Evolutionary conservation across 92 coral and sea anemone species (phyloP).

Genomic region (Pocillopora grandis): DNA sequence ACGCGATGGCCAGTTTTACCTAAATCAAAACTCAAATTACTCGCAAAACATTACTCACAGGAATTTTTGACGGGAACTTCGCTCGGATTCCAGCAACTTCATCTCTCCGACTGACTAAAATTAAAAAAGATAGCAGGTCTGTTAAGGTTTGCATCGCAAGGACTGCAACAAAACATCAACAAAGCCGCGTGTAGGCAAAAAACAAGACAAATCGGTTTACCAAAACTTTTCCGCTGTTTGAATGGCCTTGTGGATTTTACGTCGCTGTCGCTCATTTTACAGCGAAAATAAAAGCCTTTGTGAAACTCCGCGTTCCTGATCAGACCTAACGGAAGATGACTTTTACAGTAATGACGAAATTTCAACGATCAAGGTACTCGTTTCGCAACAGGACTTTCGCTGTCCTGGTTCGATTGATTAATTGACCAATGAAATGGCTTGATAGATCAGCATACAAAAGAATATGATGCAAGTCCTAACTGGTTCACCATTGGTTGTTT

Average conservation of each 20-base stretch:
- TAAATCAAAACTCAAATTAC: background rate
- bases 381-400: conserved; percentile 16
- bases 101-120: conserved; percentile 86
- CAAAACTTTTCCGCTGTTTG: conserved; percentile 92
- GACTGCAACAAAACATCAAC: conserved; percentile 6
- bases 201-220: conserved; percentile 55
- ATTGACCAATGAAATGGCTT: conserved; percentile 19
- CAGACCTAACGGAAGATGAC: background rate
- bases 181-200: background rate
- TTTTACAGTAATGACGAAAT: background rate
- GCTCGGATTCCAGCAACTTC: conserved; percentile 99
- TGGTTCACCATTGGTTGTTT: too few species aligned
- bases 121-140: conserved; percentile 1
- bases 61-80: conserved; percentile 96
- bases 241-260: conserved; percentile 81
- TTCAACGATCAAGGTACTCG: background rate
- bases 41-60: conserved; percentile 66
- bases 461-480: background rate
- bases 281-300: background rate
- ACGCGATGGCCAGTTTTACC: background rate
- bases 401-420: background rate
- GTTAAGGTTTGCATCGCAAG: background rate
- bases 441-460: background rate
- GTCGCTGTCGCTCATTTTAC: conserved; percentile 72
- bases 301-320: background rate